Base-by-base conservation (phyloP, 2,888 invertebrate species). In the Trisateles emortualis region DNA sequence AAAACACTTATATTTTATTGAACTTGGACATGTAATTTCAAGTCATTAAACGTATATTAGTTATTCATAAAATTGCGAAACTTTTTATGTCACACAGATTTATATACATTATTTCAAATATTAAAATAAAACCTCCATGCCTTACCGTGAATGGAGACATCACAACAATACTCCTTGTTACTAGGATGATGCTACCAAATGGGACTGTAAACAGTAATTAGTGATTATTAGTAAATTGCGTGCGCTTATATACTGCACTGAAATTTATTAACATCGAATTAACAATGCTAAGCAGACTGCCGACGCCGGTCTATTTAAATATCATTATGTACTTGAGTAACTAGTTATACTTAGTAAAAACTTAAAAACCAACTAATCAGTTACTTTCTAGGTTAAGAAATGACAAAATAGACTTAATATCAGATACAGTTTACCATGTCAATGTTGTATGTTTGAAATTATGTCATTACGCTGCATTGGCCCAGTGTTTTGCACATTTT, bases 141-240 rank as follows among this genome's bases (percentile, higher is more conserved):
- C 84, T 88, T 87, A 92, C 92, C 90, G 90, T 90, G 75, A 90
- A 78, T 72, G 84, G 88, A 81, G 88, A 89, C 92, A 92, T 92
- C 58, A 74, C 74, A 79, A 57, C 40, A 17, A 8, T 64, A 67
- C 41, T 59, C 41, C 54, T 63, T 63, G 51, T 67, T 53, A 68
- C 73, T 74, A 73, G 68, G 81, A 68, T 76, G 66, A 81, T 70
- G 81, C 79, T 73, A 80, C 78, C 74, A 64, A 71, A 80, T 77
- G 76, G 81, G 78, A 81, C 80, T 79, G 78, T 67, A 78, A 74
- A 74, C 60, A 80, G 80, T 71, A 81, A 83, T 87, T 84, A 84
- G 83, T 71, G 77, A 76, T 72, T 80, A 67, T 68, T 63, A 71
- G 75, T 70, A 78, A 79, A 79, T 71, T 78, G 68, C 81, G 62